Conservation (phyloP, 2,797 vertebrate genomes). For the Chelonia mydas region DNA sequence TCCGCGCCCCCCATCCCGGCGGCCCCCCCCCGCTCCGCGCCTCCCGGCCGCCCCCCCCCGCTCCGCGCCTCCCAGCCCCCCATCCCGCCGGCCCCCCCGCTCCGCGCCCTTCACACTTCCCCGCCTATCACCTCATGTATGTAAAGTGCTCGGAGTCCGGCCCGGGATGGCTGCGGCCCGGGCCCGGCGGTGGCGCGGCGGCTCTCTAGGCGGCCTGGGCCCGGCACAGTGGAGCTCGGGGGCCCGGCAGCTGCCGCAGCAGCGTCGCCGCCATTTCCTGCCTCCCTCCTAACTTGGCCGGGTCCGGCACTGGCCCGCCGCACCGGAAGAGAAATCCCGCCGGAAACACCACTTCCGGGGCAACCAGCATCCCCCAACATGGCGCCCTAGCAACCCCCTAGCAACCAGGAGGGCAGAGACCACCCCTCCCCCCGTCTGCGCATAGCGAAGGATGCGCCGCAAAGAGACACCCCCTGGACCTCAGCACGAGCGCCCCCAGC, state of each 20-base stretch:
- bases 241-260: constrained; percentile 88
- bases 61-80: too few species aligned
- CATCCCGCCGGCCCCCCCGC: too few species aligned
- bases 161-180: constrained; percentile 64
- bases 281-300: constrained; percentile 84
- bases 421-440: rapidly evolving
- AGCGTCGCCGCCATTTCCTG: constrained; percentile 94
- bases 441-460: too few species aligned
- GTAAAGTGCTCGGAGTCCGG: constrained; percentile 81
- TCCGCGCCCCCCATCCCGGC: too few species aligned
- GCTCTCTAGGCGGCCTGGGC: constrained; percentile 49
- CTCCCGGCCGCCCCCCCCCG: too few species aligned
- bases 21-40: too few species aligned
- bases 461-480: too few species aligned
- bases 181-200: constrained; percentile 52
- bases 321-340: constrained; percentile 75
- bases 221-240: constrained; percentile 86
- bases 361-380: constrained; percentile 63
- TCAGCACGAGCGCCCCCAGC: too few species aligned
- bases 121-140: constrained; percentile 79
- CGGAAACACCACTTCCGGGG: constrained; percentile 75
- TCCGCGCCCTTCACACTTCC: not conserved
- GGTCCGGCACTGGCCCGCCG: constrained; percentile 89
- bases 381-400: constrained; percentile 55
- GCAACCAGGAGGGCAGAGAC: not conserved